These are phyloP conservation scores for Xyrichtys novacula DNA, from an alignment of 2,797 vertebrate genomes.

Conservation along the genomic window DNA sequence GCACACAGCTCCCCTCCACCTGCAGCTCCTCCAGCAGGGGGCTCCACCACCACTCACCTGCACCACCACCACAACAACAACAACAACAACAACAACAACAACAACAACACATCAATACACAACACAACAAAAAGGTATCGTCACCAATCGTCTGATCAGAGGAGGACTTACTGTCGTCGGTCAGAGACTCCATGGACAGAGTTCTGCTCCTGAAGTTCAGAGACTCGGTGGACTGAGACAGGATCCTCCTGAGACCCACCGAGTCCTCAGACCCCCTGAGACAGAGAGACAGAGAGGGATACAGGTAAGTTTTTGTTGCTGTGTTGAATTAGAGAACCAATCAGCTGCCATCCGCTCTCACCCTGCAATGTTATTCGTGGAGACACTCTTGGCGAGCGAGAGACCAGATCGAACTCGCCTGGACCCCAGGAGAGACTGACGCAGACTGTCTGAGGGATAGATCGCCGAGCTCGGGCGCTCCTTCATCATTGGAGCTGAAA, in stretches of 20 bases:
- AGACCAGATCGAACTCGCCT: slow-evolving; percentile 88
- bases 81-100: not conserved
- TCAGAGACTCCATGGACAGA: slow-evolving; percentile 93
- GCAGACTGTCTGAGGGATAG: slow-evolving; percentile 92
- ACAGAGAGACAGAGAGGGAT: slow-evolving; percentile 3
- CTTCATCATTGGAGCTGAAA: slow-evolving; percentile 85
- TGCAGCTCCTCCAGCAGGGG: slow-evolving; percentile 93
- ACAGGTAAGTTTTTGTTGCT: not conserved
- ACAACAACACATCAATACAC: not conserved
- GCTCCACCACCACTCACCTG: slow-evolving; percentile 90
- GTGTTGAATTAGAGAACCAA: not conserved
- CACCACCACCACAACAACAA: slow-evolving; percentile 7
- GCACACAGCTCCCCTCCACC: slow-evolving; percentile 88
- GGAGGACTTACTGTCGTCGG: slow-evolving; percentile 90
- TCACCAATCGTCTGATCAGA: too few relatives aligned
- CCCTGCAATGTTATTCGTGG: slow-evolving; percentile 96
- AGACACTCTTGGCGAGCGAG: slow-evolving; percentile 94
- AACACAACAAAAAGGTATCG: not conserved
- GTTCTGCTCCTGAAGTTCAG: slow-evolving; percentile 93
- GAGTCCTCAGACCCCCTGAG: slow-evolving; percentile 85
- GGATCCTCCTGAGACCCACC: slow-evolving; percentile 90
- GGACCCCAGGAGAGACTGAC: slow-evolving; percentile 91
- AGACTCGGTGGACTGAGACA: slow-evolving; percentile 95
- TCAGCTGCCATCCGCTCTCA: slow-evolving; percentile 64
- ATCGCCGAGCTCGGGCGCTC: slow-evolving; percentile 95